A percentile compares a stretch with the other conserved stretches of the same genome.
Conservation (phyloP, 2,888 invertebrate species). For the Escarpia spicata region DNA sequence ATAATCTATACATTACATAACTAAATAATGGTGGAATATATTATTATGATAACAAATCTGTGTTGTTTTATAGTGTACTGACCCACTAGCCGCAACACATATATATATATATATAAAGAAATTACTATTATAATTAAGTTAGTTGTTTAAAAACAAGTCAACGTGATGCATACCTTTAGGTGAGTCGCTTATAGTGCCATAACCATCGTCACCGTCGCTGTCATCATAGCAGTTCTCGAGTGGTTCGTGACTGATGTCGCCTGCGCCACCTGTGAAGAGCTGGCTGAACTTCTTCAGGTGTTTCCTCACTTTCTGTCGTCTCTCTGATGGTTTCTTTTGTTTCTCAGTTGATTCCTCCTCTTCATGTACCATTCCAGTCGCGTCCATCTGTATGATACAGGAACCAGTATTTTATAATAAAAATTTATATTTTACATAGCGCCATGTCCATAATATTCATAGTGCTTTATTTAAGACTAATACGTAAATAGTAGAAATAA, state of each 20-base stretch:
- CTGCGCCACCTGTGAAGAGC: neutral
- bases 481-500: too few species aligned
- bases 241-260: neutral
- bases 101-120: too few species aligned
- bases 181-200: neutral
- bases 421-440: neutral
- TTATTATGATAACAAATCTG: neutral
- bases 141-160: neutral
- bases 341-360: slow-evolving; percentile 21
- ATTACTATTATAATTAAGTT: neutral
- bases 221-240: neutral
- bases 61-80: neutral
- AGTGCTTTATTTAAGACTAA: too few species aligned
- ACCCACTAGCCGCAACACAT: neutral
- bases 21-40: neutral
- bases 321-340: slow-evolving; percentile 19
- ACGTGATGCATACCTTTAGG: neutral
- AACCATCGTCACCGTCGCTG: neutral
- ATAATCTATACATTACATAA: too few species aligned
- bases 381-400: slow-evolving; percentile 67
- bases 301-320: neutral
- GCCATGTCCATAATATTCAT: too few species aligned
- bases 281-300: neutral
- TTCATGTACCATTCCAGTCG: slow-evolving; percentile 65
- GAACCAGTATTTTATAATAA: neutral